Base-by-base conservation (phyloP, 2,797 vertebrate species). In the Danio kyathit region DNA sequence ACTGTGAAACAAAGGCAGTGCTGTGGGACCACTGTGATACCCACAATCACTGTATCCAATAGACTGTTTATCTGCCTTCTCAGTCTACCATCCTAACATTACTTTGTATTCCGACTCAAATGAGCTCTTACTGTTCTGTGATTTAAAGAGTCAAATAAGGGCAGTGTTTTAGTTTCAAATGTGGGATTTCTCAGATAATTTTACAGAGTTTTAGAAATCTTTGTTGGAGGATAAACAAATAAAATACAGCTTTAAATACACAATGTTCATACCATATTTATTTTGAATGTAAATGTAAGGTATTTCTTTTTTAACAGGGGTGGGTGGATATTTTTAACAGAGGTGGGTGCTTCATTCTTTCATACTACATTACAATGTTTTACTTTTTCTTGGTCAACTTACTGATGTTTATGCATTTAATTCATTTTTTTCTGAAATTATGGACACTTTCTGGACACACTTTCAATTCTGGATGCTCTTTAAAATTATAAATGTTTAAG, bases 1-100 rank as follows among this genome's bases (percentile, higher is more conserved):
- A 79, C 44, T 61, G 54, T 79, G 54, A 59, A 76, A 66, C 51
- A 11, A 40, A 49, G 43, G 52, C 16, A 46, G 16, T 41, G 65
- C 44, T 49, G 29, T 70, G 44, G 16, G 65, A 48, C 5, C 9
- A 9, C 49, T 29, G 17, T 4, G 6, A 44, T 56, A 41, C 49
- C 12, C 14, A 64, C 21, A 69, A 57, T 77, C 17, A 56, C 40
- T 12, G 6, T 48, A 40, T 48, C 29, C 16, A 19, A 41, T 7
- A 76, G 57, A 17, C 74, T 66, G 12, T 14, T 48, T 13, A 12
- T 64, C 5, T 66, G 12, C 38, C 60, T 16, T 10, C 59, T 16
- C 13, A 21, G 57, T 61, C 43, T 65, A 13, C 17, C 12, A 19
- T 46, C 19, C n/a, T 21, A 3, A 2, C 7, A 11, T 44, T 65